Evolutionary conservation across 2,888 invertebrate species (phyloP), one percentile per base, ranked within the genome.

Genomic region (Ennomos fuscantarius): DNA sequence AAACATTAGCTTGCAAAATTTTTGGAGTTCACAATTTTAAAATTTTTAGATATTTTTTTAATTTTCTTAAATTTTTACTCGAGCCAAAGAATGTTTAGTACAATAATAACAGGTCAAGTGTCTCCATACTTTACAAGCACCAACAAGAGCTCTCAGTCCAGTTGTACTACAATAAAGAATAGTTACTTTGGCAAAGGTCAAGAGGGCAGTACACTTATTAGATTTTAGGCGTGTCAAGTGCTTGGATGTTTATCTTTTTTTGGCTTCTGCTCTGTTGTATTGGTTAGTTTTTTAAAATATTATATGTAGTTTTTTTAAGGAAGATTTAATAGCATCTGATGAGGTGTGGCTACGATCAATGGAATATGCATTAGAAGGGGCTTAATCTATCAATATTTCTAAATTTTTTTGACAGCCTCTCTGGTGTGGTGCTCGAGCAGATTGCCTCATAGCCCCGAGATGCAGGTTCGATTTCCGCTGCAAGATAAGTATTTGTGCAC

Each of bases 141-240:
- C 31, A 35, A 40, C 55, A 63, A 41, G 42, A 40, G 50, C 32
- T 31, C 62, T 64, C 56, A 44, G 52, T 56, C 59, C 51, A 52
- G 53, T 53, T 55, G 52, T 60, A 51, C 60, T 43, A 65, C 64
- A 68, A 66, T 64, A 58, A 51, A 35, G 41, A 66, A 68, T 66
- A 60, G 66, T 69, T 65, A 65, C 64, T 62, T 57, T 58, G 60
- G 59, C 55, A 62, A 63, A 66, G 66, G 68, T 68, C 64, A 65
- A 69, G 65, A 40, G 15, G 13, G 8, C 9, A 40, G 36, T 43
- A 45, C 43, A 55, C 62, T 62, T 52, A 58, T 57, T 62, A 45
- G 60, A 59, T 55, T 58, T 49, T 55, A 61, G 64, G 66, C 53
- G 56, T 49, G 64, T 37, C 54, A n/a, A 52, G 53, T 43, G 24